These are phyloP conservation scores for Ochropleura plecta DNA, from an alignment of 2,888 invertebrate species.

Conservation along the genomic window DNA sequence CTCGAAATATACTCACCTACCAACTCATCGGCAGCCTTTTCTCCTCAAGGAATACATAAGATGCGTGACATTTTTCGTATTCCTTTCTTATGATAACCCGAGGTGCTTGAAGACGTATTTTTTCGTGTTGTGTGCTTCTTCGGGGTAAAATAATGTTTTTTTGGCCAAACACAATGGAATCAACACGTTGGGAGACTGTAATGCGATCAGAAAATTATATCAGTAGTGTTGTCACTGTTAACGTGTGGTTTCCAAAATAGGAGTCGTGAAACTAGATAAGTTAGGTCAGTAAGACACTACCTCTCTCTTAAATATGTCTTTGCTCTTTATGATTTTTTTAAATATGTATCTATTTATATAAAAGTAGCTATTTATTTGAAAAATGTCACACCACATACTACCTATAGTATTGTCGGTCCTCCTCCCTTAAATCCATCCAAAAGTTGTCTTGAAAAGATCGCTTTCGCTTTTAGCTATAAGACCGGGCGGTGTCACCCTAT, in stretches of 20 bases:
- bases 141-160: constrained; percentile 4
- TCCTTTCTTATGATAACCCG: constrained; percentile 30
- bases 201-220: constrained; percentile 24
- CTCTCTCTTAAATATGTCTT: too few species aligned
- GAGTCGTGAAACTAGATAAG: background rate
- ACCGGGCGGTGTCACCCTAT: too few species aligned
- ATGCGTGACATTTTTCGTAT: constrained; percentile 41
- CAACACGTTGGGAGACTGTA: constrained; percentile 23
- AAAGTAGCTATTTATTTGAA: too few species aligned
- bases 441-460: too few species aligned
- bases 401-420: too few species aligned
- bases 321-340: too few species aligned
- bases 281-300: too few species aligned
- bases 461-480: too few species aligned
- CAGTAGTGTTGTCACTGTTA: background rate
- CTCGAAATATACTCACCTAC: background rate
- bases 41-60: constrained; percentile 27
- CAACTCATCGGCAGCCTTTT: constrained; percentile 26
- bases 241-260: background rate
- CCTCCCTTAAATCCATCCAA: too few species aligned
- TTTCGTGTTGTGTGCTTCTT: constrained; percentile 19
- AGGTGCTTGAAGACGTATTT: constrained; percentile 17
- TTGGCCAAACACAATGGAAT: constrained; percentile 16
- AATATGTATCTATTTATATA: too few species aligned
- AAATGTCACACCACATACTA: too few species aligned